These are phyloP conservation scores for Protobothrops mucrosquamatus DNA, from an alignment of 2,113 vertebrate genomes.

Conservation along the genomic window DNA sequence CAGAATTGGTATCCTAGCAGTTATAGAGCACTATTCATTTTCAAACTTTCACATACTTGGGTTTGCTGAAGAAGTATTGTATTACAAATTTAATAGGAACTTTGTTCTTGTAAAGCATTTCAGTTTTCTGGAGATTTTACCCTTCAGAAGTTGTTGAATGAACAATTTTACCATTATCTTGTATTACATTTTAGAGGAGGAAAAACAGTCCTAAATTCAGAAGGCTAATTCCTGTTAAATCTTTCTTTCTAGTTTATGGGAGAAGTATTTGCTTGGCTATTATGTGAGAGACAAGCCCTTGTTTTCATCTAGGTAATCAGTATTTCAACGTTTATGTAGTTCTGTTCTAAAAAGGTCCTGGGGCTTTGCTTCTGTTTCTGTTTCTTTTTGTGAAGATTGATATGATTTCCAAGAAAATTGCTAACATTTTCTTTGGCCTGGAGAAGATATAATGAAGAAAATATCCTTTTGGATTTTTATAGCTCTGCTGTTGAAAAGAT, in stretches of 20 bases:
- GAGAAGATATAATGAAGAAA: not conserved
- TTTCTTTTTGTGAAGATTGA: not conserved
- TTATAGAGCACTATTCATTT: not conserved
- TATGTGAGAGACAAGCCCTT: not conserved
- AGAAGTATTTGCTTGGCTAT: not conserved
- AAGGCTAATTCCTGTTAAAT: not conserved
- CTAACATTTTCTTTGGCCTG: not conserved
- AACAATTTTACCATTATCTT: not conserved
- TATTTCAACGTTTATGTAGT: not conserved
- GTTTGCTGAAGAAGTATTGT: not conserved
- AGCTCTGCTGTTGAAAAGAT: not conserved
- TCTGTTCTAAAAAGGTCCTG: not conserved
- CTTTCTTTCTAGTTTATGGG: not conserved
- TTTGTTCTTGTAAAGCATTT: not conserved
- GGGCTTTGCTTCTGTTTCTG: not conserved
- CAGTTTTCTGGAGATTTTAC: not conserved
- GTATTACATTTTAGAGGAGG: not conserved
- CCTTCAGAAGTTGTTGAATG: not conserved
- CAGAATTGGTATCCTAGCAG: not conserved
- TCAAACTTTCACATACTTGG: not conserved
- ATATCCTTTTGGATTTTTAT: not conserved
- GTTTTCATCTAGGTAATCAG: not conserved
- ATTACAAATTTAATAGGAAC: not conserved
- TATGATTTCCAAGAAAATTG: not conserved
- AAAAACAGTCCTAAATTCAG: not conserved